Percentiles rank a stretch among this genome's conserved stretches.
These are phyloP conservation scores for Rhinatrema bivittatum DNA, from an alignment of 2,797 vertebrate species.

Conservation along the genomic window DNA sequence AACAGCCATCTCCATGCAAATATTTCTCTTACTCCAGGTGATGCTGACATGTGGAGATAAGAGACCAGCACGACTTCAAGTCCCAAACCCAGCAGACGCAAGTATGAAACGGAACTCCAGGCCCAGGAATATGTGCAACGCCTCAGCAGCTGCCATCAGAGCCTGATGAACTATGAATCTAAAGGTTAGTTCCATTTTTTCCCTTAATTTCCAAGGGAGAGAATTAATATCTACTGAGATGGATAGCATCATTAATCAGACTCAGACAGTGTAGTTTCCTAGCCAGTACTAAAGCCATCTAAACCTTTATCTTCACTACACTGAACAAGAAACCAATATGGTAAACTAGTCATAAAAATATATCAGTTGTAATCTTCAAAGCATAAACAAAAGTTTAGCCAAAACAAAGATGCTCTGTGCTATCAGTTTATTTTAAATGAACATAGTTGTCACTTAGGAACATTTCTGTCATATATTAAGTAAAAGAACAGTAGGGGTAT, in stretches of 20 bases:
- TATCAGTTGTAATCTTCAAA: conserved; percentile 30
- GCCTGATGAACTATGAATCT: conserved; percentile 16
- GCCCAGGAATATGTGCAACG: conserved; percentile 5
- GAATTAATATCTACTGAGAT: conserved; percentile 20
- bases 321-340: conserved; percentile 15
- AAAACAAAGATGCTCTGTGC: conserved; percentile 26
- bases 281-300: conserved; percentile 14
- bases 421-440: conserved; percentile 27
- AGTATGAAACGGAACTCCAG: neutral
- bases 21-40: too few species aligned
- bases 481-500: conserved; percentile 10
- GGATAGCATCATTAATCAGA: conserved; percentile 32
- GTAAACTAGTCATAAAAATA: neutral
- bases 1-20: too few species aligned
- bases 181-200: conserved; percentile 22
- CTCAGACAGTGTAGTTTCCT: conserved; percentile 8
- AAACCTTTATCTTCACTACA: conserved; percentile 21
- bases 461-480: neutral
- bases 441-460: conserved; percentile 17
- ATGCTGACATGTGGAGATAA: too few species aligned
- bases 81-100: neutral
- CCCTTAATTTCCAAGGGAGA: conserved; percentile 13
- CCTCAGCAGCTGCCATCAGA: conserved; percentile 9
- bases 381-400: conserved; percentile 31
- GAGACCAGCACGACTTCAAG: neutral